phyloP scores from a whole-genome alignment of 2,797 vertebrate species.

The Muraenolepis orangiensis region DNA sequence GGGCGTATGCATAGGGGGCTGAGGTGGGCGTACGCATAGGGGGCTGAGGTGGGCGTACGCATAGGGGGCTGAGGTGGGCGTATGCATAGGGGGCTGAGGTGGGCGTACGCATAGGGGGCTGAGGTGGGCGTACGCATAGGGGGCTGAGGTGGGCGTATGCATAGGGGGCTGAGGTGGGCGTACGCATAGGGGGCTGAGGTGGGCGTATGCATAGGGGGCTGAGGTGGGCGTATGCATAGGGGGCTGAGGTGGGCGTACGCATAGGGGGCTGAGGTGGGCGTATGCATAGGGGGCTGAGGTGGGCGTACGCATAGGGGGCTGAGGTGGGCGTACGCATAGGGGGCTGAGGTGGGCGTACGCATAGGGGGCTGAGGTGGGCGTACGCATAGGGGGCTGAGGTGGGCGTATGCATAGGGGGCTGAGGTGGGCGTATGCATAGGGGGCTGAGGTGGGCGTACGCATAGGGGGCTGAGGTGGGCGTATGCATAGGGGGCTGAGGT shows the following conservation, averaged over 20 bases:
- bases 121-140: conserved; percentile 5
- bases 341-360: too few species aligned
- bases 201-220: background rate
- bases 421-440: conserved; percentile 6
- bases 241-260: too few species aligned
- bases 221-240: conserved; percentile 6
- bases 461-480: conserved; percentile 4
- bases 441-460: too few species aligned
- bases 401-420: background rate
- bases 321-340: conserved; percentile 5
- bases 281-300: background rate
- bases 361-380: conserved; percentile 4
- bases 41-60: too few species aligned
- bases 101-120: background rate
- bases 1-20: background rate
- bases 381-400: background rate
- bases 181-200: background rate
- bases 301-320: background rate
- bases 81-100: background rate
- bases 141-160: too few species aligned
- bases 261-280: conserved; percentile 4
- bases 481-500: background rate
- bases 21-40: conserved; percentile 5
- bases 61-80: conserved; percentile 4
- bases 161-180: conserved; percentile 4